A percentile compares a stretch with the other conserved stretches of the same genome.
Conservation (phyloP, 37 sponge, comb jelly and placozoan species). For the Aphrocallistes beatrix region DNA sequence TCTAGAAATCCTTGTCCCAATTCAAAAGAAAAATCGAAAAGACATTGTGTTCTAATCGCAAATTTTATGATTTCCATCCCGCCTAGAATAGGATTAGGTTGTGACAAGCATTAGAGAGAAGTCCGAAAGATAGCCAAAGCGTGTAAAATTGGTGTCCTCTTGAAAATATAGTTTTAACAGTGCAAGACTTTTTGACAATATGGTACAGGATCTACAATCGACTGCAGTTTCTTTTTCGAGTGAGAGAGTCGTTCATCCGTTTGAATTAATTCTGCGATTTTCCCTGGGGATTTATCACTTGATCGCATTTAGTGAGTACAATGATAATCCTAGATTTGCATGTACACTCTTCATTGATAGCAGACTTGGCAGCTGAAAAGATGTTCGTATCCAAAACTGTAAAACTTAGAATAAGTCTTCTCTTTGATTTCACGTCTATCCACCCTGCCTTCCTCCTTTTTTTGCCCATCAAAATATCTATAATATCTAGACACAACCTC, state of each 20-base stretch:
- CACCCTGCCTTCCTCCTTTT: neutral
- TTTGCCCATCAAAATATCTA: no score
- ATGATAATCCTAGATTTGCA: neutral
- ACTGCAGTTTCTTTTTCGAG: neutral
- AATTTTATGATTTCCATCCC: neutral
- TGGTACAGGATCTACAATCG: neutral
- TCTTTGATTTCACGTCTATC: neutral
- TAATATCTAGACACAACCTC: no score
- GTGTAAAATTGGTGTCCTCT: no score
- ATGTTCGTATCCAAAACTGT: neutral
- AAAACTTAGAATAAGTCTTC: neutral
- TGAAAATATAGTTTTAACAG: neutral
- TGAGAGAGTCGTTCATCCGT: neutral
- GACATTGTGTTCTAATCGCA: neutral
- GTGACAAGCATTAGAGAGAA: no score
- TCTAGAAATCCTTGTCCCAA: neutral
- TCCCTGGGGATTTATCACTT: neutral
- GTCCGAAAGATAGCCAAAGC: no score
- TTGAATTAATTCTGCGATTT: neutral
- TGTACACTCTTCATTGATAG: neutral
- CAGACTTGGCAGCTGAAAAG: slow-evolving; percentile 1
- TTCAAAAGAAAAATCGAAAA: neutral
- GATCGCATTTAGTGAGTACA: neutral
- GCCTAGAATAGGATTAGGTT: neutral
- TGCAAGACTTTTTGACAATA: neutral